A percentile compares a stretch with the other conserved stretches of the same genome.
phyloP scores from a whole-genome alignment of 2,797 vertebrate species.

The Dipus sagitta region DNA sequence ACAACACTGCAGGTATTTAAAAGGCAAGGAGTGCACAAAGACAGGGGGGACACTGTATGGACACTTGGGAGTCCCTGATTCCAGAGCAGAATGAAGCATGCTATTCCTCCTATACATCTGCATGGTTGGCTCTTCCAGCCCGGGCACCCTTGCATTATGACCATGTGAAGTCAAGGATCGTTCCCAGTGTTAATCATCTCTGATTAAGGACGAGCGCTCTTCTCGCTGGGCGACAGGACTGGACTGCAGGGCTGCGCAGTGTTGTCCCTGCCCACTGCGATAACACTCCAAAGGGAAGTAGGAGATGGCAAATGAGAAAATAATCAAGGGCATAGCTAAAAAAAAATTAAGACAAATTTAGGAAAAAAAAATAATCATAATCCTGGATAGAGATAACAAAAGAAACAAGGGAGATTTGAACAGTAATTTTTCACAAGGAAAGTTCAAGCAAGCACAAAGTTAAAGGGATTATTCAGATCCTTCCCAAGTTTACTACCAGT shows the following conservation, averaged over 20 bases:
- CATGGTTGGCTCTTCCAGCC: background rate
- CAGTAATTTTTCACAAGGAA: background rate
- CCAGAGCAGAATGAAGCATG: background rate
- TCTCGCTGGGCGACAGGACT: background rate
- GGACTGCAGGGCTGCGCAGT: no score
- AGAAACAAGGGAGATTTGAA: background rate
- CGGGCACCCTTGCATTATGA: background rate
- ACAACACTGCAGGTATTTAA: background rate
- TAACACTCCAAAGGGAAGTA: background rate
- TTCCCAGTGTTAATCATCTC: background rate
- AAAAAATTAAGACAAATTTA: background rate
- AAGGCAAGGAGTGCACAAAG: background rate
- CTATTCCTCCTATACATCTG: accelerated
- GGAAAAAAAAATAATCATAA: background rate
- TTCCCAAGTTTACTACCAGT: background rate
- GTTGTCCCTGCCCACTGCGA: accelerated
- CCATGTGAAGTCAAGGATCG: background rate
- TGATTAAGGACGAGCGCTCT: accelerated
- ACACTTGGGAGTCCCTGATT: background rate
- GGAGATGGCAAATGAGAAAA: background rate
- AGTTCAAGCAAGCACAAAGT: background rate
- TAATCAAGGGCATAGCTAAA: background rate
- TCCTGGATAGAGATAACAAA: background rate
- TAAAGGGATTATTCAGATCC: background rate
- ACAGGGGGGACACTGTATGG: background rate